Percentiles rank a stretch among this genome's conserved stretches.
Conservation (phyloP, 2,113 vertebrate species). For the Hippocampus zosterae region DNA sequence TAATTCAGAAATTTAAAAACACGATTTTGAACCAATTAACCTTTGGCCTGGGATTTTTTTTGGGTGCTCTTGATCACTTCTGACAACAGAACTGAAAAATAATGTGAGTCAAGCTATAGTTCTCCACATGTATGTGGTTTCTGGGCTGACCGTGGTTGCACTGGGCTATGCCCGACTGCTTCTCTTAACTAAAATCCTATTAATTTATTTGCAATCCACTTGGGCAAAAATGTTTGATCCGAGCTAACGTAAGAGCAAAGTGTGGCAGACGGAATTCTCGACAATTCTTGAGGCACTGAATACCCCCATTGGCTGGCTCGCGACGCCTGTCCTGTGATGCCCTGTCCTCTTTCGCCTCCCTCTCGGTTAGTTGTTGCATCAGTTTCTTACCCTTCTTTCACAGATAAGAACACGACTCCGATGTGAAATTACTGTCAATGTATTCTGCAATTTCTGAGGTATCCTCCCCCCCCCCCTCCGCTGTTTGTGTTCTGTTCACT, state of each 20-base stretch:
- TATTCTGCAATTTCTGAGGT: too few species aligned
- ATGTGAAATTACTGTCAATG: too few species aligned
- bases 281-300: background rate
- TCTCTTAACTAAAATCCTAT: background rate
- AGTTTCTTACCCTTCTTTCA: too few species aligned
- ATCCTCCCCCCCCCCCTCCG: too few species aligned
- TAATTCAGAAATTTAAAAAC: too few species aligned
- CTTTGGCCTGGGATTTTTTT: background rate
- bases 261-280: background rate
- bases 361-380: too few species aligned
- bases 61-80: background rate
- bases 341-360: too few species aligned
- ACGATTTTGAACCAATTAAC: too few species aligned
- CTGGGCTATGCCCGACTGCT: background rate
- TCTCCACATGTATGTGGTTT: background rate
- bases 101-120: background rate
- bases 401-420: too few species aligned
- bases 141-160: too few species aligned
- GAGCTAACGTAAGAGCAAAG: background rate
- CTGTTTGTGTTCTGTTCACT: too few species aligned
- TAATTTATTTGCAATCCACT: background rate
- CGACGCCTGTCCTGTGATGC: too few species aligned
- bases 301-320: background rate
- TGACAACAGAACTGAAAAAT: background rate
- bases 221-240: background rate